Percentiles rank a stretch among this genome's conserved stretches.
Conservation (phyloP, 2,797 vertebrate species). For the Linurgus olivaceus region DNA sequence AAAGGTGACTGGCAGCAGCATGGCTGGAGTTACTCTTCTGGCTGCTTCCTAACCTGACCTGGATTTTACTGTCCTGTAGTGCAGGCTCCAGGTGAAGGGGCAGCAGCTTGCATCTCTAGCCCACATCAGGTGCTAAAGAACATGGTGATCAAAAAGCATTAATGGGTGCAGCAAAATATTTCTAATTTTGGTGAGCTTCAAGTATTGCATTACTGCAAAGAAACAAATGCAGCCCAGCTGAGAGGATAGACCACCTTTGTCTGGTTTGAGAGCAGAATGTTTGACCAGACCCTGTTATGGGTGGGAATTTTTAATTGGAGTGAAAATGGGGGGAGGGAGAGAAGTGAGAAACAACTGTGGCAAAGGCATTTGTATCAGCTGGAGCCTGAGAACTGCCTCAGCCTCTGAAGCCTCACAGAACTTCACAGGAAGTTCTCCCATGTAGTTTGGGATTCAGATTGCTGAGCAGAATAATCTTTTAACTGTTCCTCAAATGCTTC, state of each 20-base stretch:
- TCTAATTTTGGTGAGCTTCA: neutral
- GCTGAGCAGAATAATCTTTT: neutral
- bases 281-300: neutral
- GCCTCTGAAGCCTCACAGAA: neutral
- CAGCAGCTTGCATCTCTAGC: neutral
- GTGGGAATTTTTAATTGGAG: neutral
- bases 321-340: too few species aligned
- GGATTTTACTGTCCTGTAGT: neutral
- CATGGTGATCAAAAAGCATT: neutral
- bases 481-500: neutral
- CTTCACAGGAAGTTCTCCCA: neutral
- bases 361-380: neutral
- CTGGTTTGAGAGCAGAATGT: neutral
- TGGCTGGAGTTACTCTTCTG: neutral
- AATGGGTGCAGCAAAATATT: neutral
- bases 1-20: conserved; percentile 79
- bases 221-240: neutral
- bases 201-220: neutral
- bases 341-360: neutral
- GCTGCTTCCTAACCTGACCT: neutral
- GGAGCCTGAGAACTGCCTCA: neutral
- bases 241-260: neutral
- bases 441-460: accelerated
- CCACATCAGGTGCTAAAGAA: neutral
- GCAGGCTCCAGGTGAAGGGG: neutral